A percentile compares a stretch with the other conserved stretches of the same genome.
Evolutionary conservation across 1,140 invertebrate genomes (phyloP).

Genomic region (Rhagoletis zephyria): DNA sequence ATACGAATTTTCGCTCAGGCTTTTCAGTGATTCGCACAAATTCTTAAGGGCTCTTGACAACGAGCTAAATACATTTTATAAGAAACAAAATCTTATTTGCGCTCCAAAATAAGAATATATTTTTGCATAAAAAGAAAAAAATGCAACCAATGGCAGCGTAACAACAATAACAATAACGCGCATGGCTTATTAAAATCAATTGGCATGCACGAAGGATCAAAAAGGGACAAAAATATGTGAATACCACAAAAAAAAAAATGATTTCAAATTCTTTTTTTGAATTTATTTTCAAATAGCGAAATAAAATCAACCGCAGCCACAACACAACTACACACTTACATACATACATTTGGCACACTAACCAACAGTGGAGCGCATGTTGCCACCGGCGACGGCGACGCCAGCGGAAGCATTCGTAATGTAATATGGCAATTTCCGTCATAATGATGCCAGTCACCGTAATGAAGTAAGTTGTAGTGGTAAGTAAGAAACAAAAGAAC

Average conservation of each 20-base stretch:
- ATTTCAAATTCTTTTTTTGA: background rate
- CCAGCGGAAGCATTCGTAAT: slow-evolving; percentile 47
- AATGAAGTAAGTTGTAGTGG: background rate
- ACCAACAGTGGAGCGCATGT: too few relatives aligned
- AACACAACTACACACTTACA: too few relatives aligned
- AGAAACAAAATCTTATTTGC: background rate
- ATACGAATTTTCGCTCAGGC: too few relatives aligned
- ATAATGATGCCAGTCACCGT: slow-evolving; percentile 31
- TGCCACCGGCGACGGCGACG: background rate
- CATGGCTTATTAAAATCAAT: background rate
- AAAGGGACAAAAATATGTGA: background rate
- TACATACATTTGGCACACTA: too few relatives aligned
- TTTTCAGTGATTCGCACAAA: background rate
- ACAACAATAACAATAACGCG: background rate
- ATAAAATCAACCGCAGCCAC: background rate
- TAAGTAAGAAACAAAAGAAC: background rate
- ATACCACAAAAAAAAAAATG: background rate
- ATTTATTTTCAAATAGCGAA: background rate
- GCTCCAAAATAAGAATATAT: background rate
- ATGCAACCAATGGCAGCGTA: background rate
- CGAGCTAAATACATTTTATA: background rate
- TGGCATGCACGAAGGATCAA: background rate
- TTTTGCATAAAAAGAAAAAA: background rate
- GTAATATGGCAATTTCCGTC: slow-evolving; percentile 55
- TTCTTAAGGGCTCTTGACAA: background rate